A percentile compares a stretch with the other conserved stretches of the same genome.
phyloP scores from a whole-genome alignment of 2,888 invertebrate species.

The Glyphotaelius pellucidus region DNA sequence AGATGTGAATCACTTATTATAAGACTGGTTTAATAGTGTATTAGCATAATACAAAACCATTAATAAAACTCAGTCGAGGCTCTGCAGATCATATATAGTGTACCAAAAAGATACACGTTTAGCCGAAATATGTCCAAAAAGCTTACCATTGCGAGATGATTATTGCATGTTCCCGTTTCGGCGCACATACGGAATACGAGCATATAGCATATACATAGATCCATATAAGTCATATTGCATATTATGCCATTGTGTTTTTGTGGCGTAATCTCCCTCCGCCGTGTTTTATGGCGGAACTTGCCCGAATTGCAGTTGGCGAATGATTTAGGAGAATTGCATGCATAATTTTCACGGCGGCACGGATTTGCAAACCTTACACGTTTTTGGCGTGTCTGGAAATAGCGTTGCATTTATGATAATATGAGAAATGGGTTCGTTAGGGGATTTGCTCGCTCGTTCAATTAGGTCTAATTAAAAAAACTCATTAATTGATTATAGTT shows the following conservation, averaged over 20 bases:
- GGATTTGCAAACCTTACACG: too few relatives aligned
- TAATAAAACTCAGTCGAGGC: too few relatives aligned
- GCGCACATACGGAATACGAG: too few relatives aligned
- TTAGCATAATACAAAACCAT: too few relatives aligned
- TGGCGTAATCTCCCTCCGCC: constrained; percentile 4
- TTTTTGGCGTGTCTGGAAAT: neutral
- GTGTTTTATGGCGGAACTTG: neutral
- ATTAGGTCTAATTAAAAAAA: neutral
- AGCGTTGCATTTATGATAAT: neutral
- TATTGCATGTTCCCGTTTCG: too few relatives aligned
- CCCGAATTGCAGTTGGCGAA: constrained; percentile 19
- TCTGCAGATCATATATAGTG: neutral
- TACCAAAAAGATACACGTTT: too few relatives aligned
- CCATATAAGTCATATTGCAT: too few relatives aligned
- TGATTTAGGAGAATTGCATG: constrained; percentile 3
- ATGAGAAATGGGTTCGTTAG: neutral
- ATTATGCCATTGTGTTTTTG: constrained; percentile 33
- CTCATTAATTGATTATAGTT: neutral
- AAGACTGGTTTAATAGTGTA: too few relatives aligned
- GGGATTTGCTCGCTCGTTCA: neutral
- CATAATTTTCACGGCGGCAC: neutral
- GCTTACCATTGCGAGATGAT: too few relatives aligned
- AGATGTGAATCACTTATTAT: too few relatives aligned
- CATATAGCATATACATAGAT: too few relatives aligned
- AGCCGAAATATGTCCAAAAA: too few relatives aligned